Conservation (phyloP, 1,140 invertebrate genomes). For the Brevipalpus yothersi region DNA sequence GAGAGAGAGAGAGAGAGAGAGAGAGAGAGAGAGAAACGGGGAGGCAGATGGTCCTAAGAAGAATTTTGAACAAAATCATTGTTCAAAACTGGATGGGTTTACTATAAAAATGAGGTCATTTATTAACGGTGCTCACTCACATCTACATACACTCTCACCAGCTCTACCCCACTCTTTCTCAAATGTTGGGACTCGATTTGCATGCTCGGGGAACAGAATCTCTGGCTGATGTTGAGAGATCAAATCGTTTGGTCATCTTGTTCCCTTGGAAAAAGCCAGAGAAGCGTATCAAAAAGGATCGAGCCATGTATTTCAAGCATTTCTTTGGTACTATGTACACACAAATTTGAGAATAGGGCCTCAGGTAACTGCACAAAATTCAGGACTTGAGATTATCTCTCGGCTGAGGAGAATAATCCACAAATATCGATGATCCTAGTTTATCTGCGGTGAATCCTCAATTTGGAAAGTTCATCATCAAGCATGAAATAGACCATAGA, state of each 20-base stretch:
- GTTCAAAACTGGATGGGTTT: too few species aligned
- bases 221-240: background rate
- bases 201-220: background rate
- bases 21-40: too few species aligned
- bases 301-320: slow-evolving; percentile 42
- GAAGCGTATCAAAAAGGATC: slow-evolving; percentile 55
- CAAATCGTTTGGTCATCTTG: slow-evolving; percentile 30
- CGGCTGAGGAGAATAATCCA: slow-evolving; percentile 27
- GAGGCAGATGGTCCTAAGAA: too few species aligned
- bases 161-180: too few species aligned
- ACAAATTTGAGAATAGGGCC: slow-evolving; percentile 29
- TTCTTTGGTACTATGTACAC: slow-evolving; percentile 56
- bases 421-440: slow-evolving; percentile 49
- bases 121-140: too few species aligned
- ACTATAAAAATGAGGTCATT: too few species aligned
- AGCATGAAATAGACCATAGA: background rate
- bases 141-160: too few species aligned
- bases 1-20: too few species aligned
- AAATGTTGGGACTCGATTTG: too few species aligned
- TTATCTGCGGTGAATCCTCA: slow-evolving; percentile 32
- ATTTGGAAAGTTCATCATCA: slow-evolving; percentile 6
- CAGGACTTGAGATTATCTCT: slow-evolving; percentile 44
- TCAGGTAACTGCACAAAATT: slow-evolving; percentile 35
- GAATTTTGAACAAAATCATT: too few species aligned
- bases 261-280: slow-evolving; percentile 50